Percentiles rank a stretch among this genome's conserved stretches.
phyloP scores from a whole-genome alignment of 1,140 invertebrate genomes.

The Cataglyphis hispanica region DNA sequence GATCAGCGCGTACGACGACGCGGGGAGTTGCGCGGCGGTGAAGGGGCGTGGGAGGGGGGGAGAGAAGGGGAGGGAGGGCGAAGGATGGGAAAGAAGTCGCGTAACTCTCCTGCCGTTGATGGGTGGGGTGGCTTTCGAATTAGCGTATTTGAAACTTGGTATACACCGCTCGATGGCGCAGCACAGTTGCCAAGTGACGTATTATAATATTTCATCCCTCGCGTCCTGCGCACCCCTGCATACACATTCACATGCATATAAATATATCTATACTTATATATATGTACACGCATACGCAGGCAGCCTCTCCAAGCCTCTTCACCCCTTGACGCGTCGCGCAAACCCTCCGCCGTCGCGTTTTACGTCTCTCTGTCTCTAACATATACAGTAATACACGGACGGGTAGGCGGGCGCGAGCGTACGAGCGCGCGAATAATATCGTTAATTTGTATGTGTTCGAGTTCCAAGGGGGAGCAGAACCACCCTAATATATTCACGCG shows the following conservation, averaged over 20 bases:
- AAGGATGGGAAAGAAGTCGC: constrained; percentile 65
- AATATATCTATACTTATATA: background rate
- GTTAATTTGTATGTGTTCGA: constrained; percentile 85
- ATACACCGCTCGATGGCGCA: constrained; percentile 84
- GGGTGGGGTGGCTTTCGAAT: constrained; percentile 77
- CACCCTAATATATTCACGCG: constrained; percentile 85
- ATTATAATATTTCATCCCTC: constrained; percentile 86
- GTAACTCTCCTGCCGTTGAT: constrained; percentile 61
- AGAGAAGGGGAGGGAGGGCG: background rate
- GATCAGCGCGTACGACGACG: constrained; percentile 20
- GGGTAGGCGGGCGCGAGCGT: constrained; percentile 71
- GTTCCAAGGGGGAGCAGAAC: constrained; percentile 83
- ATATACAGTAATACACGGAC: constrained; percentile 76
- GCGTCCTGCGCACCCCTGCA: constrained; percentile 60
- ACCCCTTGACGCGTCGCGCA: constrained; percentile 69
- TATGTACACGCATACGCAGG: constrained; percentile 28
- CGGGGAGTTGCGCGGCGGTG: background rate
- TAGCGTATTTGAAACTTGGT: constrained; percentile 81
- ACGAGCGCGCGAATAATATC: constrained; percentile 83
- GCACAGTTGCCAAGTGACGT: constrained; percentile 85
- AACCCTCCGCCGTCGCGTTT: constrained; percentile 65
- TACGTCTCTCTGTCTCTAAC: constrained; percentile 77
- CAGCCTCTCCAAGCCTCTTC: constrained; percentile 60
- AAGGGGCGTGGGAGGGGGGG: too few relatives aligned
- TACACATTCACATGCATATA: constrained; percentile 27